phyloP scores from a whole-genome alignment of 2,797 vertebrate species.

The Pteronotus mesoamericanus region DNA sequence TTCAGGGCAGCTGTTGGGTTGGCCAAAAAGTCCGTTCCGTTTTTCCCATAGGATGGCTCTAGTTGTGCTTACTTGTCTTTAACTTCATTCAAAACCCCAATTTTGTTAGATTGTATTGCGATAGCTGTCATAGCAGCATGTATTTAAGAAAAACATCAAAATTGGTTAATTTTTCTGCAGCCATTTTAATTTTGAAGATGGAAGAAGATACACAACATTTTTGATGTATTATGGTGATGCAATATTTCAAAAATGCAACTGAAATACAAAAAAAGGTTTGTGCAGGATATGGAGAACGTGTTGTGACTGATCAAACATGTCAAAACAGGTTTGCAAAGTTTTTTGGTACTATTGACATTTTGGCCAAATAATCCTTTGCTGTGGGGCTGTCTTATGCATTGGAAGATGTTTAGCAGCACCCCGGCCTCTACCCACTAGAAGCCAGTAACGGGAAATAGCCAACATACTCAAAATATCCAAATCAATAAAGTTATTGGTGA shows the following conservation, averaged over 20 bases:
- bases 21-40: background rate
- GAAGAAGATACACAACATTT: background rate
- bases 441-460: background rate
- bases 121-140: background rate
- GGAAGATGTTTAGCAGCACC: no score
- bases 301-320: background rate
- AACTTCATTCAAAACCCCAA: background rate
- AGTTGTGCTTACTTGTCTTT: background rate
- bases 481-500: background rate
- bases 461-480: background rate
- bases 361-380: background rate
- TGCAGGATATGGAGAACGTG: background rate
- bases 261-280: background rate
- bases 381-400: no score
- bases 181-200: background rate
- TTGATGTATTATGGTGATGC: background rate
- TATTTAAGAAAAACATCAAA: background rate
- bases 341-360: background rate
- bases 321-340: background rate
- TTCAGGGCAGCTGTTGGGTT: background rate
- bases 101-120: background rate
- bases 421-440: background rate
- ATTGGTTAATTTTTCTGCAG: background rate
- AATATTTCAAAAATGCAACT: background rate
- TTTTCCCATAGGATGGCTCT: background rate